A percentile compares a stretch with the other conserved stretches of the same genome.
These are phyloP conservation scores for Saccostrea glomerata DNA, from an alignment of 1,140 invertebrate species.

Conservation along the genomic window DNA sequence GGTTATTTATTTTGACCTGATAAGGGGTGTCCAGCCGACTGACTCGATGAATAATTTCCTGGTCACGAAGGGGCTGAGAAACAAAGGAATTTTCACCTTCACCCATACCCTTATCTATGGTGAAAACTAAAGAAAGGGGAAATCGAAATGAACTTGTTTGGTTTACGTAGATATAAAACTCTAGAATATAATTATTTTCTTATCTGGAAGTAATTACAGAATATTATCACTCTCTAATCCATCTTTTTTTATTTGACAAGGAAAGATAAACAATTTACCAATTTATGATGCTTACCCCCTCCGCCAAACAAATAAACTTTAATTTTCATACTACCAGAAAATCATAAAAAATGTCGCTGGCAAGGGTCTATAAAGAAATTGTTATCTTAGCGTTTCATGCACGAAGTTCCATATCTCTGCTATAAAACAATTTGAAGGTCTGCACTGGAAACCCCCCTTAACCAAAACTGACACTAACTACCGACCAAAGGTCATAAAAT, in stretches of 20 bases:
- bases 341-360: slow-evolving; percentile 6
- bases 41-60: background rate
- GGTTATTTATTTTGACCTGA: slow-evolving; percentile 19
- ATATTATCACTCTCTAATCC: background rate
- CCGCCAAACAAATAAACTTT: slow-evolving; percentile 29
- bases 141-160: background rate
- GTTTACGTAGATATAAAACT: background rate
- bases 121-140: background rate
- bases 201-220: slow-evolving; percentile 24
- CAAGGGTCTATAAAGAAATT: background rate
- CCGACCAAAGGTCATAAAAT: slow-evolving; percentile 23
- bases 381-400: background rate
- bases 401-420: background rate
- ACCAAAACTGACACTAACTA: background rate
- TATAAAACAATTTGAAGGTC: slow-evolving; percentile 6
- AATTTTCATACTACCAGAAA: slow-evolving; percentile 17
- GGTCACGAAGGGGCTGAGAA: background rate
- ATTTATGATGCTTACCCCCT: background rate
- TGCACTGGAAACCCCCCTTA: background rate
- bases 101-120: background rate
- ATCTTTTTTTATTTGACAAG: background rate
- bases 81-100: slow-evolving; percentile 30
- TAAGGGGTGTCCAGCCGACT: background rate
- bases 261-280: slow-evolving; percentile 10
- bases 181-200: slow-evolving; percentile 11